A percentile compares a stretch with the other conserved stretches of the same genome.
Evolutionary conservation across 2,888 invertebrate species (phyloP).

Genomic region (Drosophila quinaria): DNA sequence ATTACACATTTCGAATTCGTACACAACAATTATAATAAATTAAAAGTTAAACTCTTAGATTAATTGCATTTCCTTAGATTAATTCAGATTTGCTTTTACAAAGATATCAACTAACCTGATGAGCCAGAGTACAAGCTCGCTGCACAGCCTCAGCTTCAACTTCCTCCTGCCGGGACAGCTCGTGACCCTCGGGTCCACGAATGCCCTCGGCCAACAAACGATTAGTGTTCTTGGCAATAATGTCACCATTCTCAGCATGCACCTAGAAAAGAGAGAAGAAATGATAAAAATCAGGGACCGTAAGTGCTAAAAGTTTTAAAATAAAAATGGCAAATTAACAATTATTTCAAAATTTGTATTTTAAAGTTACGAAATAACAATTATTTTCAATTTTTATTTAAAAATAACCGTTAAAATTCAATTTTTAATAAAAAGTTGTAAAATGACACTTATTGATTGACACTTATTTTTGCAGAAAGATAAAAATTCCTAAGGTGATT

Average conservation of each 20-base stretch:
- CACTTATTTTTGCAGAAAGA: too few species aligned
- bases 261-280: constrained; percentile 87
- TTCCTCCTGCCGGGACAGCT: constrained; percentile 96
- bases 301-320: too few species aligned
- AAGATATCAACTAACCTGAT: constrained; percentile 89
- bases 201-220: constrained; percentile 94
- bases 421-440: too few species aligned
- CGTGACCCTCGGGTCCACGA: constrained; percentile 97
- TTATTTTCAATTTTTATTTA: too few species aligned
- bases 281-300: too few species aligned
- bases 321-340: too few species aligned
- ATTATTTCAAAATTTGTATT: too few species aligned
- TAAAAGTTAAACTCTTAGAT: not conserved
- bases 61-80: not conserved
- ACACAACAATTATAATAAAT: constrained; percentile 1
- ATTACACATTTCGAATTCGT: not conserved
- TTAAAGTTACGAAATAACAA: too few species aligned
- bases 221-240: constrained; percentile 95
- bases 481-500: too few species aligned
- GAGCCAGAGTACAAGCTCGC: constrained; percentile 96
- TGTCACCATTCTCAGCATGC: constrained; percentile 98
- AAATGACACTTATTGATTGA: too few species aligned
- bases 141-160: constrained; percentile 99
- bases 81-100: not conserved
- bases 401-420: too few species aligned